Evolutionary conservation across 2,888 invertebrate species (phyloP).

Genomic region (Lacanobia wlatinum): DNA sequence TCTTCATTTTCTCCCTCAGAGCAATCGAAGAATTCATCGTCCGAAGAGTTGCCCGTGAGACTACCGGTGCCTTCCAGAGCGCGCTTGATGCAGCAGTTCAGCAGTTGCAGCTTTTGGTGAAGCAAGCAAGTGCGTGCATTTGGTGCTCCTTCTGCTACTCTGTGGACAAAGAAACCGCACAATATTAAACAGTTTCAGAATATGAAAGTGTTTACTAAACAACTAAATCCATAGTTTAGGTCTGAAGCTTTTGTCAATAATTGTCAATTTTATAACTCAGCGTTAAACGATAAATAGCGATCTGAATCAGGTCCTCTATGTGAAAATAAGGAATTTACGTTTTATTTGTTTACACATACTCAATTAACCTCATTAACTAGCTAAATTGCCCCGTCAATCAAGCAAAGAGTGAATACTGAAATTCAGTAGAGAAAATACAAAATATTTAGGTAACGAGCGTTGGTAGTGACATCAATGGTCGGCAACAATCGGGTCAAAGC

Average conservation of each 20-base stretch:
- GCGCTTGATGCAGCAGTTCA: constrained; percentile 95
- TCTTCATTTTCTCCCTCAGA: constrained; percentile 91
- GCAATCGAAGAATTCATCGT: constrained; percentile 96
- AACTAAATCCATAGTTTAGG: not conserved
- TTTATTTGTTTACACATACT: constrained; percentile 23
- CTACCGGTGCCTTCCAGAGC: constrained; percentile 84
- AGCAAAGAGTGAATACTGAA: constrained; percentile 21
- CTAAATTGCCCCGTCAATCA: constrained; percentile 48
- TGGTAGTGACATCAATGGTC: constrained; percentile 51
- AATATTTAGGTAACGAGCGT: constrained; percentile 35
- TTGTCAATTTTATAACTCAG: not conserved
- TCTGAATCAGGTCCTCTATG: not conserved
- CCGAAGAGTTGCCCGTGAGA: constrained; percentile 80
- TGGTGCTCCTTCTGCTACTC: constrained; percentile 95
- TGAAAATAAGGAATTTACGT: not conserved
- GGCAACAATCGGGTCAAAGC: constrained; percentile 51
- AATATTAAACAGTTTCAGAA: not conserved
- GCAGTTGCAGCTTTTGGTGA: constrained; percentile 98
- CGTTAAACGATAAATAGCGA: too few relatives aligned
- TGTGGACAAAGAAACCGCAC: constrained; percentile 83
- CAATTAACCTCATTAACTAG: constrained; percentile 19
- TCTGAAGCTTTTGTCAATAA: not conserved
- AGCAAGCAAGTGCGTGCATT: constrained; percentile 97
- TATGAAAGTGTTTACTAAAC: not conserved
- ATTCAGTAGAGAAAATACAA: constrained; percentile 12